phyloP scores from a whole-genome alignment of 2,888 invertebrate genomes.

The Ichneumoninae sp. region DNA sequence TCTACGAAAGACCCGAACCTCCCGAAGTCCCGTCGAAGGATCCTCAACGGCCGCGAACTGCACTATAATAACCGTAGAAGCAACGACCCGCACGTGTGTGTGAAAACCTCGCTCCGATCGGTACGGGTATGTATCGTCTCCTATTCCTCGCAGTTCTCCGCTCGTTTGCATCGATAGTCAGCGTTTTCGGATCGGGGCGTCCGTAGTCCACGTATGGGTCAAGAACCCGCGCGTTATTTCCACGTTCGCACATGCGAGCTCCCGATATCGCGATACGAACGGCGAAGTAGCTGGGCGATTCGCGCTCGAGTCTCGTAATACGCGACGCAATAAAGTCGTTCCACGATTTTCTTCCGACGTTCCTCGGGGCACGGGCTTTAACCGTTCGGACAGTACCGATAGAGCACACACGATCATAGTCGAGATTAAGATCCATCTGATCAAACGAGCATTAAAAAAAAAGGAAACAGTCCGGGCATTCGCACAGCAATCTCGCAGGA shows the following conservation, averaged over 20 bases:
- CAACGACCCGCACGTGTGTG: slow-evolving; percentile 44
- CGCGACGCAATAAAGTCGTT: slow-evolving; percentile 36
- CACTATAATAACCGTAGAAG: slow-evolving; percentile 25
- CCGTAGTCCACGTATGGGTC: slow-evolving; percentile 67
- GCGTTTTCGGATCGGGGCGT: slow-evolving; percentile 67
- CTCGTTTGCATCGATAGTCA: slow-evolving; percentile 68
- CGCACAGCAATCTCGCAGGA: slow-evolving; percentile 1
- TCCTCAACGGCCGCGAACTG: background rate
- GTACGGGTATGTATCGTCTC: slow-evolving; percentile 25
- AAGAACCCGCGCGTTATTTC: slow-evolving; percentile 70
- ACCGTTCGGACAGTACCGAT: slow-evolving; percentile 35
- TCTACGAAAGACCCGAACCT: slow-evolving; percentile 4
- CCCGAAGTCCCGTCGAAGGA: background rate
- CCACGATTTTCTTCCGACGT: background rate
- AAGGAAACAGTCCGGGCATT: background rate
- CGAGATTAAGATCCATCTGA: slow-evolving; percentile 39
- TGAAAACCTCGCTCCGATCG: background rate
- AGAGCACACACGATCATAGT: slow-evolving; percentile 15
- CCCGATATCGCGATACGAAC: slow-evolving; percentile 54
- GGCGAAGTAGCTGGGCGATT: slow-evolving; percentile 7
- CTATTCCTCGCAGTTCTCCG: slow-evolving; percentile 26
- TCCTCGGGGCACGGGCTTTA: background rate
- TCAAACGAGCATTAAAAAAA: background rate
- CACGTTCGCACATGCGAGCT: slow-evolving; percentile 43
- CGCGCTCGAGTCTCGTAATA: slow-evolving; percentile 18